A percentile compares a stretch with the other conserved stretches of the same genome.
phyloP scores from a whole-genome alignment of 2,888 invertebrate species.

The Dynastes maya region DNA sequence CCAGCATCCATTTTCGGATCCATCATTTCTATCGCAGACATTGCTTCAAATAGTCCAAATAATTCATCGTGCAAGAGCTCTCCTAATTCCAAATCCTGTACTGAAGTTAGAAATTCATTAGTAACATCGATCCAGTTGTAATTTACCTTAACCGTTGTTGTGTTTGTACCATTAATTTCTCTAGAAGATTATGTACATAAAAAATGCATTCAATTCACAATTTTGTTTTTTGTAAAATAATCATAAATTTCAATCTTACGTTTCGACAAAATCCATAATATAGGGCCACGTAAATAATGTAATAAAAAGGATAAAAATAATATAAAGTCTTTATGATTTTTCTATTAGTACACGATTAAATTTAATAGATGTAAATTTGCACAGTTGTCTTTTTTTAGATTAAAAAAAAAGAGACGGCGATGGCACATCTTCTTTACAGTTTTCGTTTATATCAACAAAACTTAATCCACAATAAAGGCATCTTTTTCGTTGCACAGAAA shows the following conservation, averaged over 20 bases:
- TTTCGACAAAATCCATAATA: slow-evolving; percentile 48
- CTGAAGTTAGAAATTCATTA: slow-evolving; percentile 76
- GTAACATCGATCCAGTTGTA: slow-evolving; percentile 78
- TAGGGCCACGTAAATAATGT: background rate
- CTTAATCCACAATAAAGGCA: too few species aligned
- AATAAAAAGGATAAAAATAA: too few species aligned
- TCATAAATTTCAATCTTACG: slow-evolving; percentile 29
- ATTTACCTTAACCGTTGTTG: slow-evolving; percentile 50
- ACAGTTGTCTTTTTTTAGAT: too few species aligned
- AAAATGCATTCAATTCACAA: background rate
- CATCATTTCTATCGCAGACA: slow-evolving; percentile 99
- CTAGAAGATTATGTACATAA: slow-evolving; percentile 16
- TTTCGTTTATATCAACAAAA: too few species aligned
- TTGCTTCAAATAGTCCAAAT: slow-evolving; percentile 96
- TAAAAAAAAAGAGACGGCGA: too few species aligned
- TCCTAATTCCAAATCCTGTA: slow-evolving; percentile 86
- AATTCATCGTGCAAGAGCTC: slow-evolving; percentile 93
- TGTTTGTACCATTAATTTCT: slow-evolving; percentile 47
- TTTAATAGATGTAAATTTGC: too few species aligned
- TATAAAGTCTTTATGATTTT: too few species aligned
- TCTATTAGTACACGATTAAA: too few species aligned
- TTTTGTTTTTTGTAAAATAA: background rate
- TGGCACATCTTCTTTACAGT: too few species aligned
- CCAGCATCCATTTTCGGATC: slow-evolving; percentile 99
- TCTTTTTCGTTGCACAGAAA: too few species aligned